phyloP scores from a whole-genome alignment of 1,140 invertebrate species.

The Drosophila santomea region DNA sequence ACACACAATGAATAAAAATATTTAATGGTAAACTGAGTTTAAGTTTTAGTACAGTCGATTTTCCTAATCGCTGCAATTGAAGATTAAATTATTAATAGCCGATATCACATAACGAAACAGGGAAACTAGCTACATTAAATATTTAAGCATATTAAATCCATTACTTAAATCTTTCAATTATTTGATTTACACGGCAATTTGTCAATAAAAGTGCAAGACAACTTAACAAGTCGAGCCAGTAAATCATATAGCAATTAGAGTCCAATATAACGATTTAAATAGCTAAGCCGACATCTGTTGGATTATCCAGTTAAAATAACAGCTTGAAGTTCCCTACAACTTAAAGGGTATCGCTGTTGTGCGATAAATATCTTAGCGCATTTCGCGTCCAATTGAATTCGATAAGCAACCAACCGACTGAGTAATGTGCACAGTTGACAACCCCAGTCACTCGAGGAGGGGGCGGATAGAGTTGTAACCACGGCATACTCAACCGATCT shows the following conservation, averaged over 20 bases:
- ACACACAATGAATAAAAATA: background rate
- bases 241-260: too few species aligned
- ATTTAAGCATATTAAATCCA: background rate
- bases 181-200: too few species aligned
- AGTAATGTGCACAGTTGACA: conserved; percentile 66
- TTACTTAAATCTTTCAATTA: background rate
- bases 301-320: background rate
- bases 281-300: background rate
- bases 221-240: background rate
- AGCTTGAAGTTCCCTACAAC: conserved; percentile 3
- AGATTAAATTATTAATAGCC: too few species aligned
- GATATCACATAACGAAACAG: too few species aligned
- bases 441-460: conserved; percentile 5
- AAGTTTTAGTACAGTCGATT: background rate
- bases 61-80: too few species aligned
- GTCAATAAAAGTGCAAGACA: background rate
- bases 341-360: conserved; percentile 32
- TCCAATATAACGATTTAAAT: too few species aligned
- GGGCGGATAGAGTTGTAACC: conserved; percentile 22
- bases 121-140: too few species aligned
- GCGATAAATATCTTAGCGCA: conserved; percentile 27
- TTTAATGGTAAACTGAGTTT: background rate
- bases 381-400: conserved; percentile 62
- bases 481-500: conserved; percentile 40
- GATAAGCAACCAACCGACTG: conserved; percentile 55